Percentiles rank a stretch among this genome's conserved stretches.
These are phyloP conservation scores for Micropoecilia bifurca DNA, from an alignment of 2,797 vertebrate genomes.

Conservation along the genomic window DNA sequence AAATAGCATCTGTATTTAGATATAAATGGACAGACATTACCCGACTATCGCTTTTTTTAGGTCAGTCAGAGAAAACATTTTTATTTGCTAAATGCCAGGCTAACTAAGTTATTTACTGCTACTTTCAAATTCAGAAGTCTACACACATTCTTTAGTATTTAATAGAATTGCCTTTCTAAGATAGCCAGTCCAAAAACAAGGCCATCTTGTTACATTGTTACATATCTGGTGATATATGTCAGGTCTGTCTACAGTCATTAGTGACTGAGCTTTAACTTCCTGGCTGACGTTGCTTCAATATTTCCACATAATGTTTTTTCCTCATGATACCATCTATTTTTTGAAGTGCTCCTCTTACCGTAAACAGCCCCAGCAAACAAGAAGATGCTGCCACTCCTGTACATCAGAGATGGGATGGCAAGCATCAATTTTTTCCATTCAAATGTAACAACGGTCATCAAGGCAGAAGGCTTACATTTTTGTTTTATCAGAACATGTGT, in stretches of 20 bases:
- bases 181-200: background rate
- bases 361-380: background rate
- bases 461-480: fast-evolving
- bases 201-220: background rate
- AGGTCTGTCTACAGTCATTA: background rate
- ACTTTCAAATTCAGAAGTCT: background rate
- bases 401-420: background rate
- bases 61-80: background rate
- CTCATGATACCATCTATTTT: background rate
- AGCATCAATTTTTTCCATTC: background rate
- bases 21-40: background rate
- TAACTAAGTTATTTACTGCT: background rate
- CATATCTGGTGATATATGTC: background rate
- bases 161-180: too few species aligned
- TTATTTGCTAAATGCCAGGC: background rate
- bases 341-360: background rate
- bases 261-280: too few species aligned
- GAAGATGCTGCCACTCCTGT: background rate
- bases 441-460: background rate
- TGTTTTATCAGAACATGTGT: background rate
- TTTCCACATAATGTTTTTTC: background rate
- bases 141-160: background rate
- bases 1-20: background rate
- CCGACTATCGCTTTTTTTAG: background rate
- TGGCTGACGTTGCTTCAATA: background rate